Conservation (phyloP, 2,888 invertebrate species). For the Heliconius ethilla region DNA sequence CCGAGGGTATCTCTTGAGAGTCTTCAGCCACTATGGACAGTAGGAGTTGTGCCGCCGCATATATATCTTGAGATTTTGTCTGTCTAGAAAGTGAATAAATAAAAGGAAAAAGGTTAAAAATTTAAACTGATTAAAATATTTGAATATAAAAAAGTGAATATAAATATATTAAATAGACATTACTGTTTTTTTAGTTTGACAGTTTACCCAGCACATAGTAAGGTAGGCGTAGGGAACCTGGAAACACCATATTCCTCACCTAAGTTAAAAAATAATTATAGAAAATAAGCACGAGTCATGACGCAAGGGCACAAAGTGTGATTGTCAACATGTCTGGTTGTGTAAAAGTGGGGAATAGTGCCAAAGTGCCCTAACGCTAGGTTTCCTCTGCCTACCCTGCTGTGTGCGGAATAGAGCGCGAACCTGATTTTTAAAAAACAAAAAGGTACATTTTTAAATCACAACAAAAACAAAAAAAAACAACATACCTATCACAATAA, state of each 20-base stretch:
- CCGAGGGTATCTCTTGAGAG: conserved; percentile 81
- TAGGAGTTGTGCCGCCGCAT: conserved; percentile 86
- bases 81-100: conserved; percentile 54
- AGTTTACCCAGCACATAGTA: neutral
- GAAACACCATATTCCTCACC: too few species aligned
- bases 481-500: conserved; percentile 67
- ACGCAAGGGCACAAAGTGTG: too few species aligned
- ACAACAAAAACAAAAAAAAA: conserved; percentile 11
- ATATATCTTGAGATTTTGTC: conserved; percentile 87
- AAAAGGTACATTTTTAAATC: neutral
- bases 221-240: neutral
- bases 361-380: too few species aligned
- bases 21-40: conserved; percentile 81
- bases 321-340: too few species aligned
- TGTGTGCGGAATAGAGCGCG: too few species aligned
- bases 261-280: too few species aligned
- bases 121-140: neutral
- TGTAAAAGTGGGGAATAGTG: too few species aligned
- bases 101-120: neutral
- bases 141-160: too few species aligned
- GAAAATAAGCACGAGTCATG: too few species aligned
- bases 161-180: too few species aligned
- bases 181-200: neutral
- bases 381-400: too few species aligned
- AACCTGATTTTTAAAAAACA: neutral